Conservation (phyloP, 92 coral and sea anemone species). For the Parazoanthus darwini region DNA sequence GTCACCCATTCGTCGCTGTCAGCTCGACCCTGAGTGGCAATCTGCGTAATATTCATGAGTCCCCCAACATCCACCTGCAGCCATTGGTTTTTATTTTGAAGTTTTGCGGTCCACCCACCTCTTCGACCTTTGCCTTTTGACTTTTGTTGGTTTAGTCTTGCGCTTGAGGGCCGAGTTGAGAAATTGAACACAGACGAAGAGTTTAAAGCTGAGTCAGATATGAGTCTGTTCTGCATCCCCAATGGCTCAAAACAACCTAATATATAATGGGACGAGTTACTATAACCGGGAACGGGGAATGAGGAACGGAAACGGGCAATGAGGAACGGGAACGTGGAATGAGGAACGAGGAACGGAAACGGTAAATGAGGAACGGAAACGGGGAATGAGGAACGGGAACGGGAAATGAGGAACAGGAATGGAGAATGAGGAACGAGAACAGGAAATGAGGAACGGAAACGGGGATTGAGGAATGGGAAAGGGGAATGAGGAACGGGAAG, state of each 20-base stretch:
- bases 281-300: neutral
- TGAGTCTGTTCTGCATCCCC: conserved; percentile 7
- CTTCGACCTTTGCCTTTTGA: neutral
- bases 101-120: neutral
- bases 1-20: conserved; percentile 22
- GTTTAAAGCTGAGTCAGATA: neutral
- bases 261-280: neutral
- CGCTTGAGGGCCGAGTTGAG: neutral
- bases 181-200: neutral
- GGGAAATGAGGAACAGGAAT: too few relatives aligned
- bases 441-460: too few relatives aligned
- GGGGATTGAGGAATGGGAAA: neutral
- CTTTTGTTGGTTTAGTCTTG: neutral
- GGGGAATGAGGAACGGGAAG: neutral
- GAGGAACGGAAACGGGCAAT: too few relatives aligned
- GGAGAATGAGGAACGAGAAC: too few relatives aligned
- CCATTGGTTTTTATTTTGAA: neutral
- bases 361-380: too few relatives aligned
- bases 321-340: too few relatives aligned
- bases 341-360: too few relatives aligned
- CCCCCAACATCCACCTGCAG: conserved; percentile 2
- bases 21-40: neutral
- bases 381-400: too few relatives aligned
- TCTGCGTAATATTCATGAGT: neutral
- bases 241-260: conserved; percentile 16